These are phyloP conservation scores for Aphelinus certus DNA, from an alignment of 1,140 invertebrate genomes.

Conservation along the genomic window DNA sequence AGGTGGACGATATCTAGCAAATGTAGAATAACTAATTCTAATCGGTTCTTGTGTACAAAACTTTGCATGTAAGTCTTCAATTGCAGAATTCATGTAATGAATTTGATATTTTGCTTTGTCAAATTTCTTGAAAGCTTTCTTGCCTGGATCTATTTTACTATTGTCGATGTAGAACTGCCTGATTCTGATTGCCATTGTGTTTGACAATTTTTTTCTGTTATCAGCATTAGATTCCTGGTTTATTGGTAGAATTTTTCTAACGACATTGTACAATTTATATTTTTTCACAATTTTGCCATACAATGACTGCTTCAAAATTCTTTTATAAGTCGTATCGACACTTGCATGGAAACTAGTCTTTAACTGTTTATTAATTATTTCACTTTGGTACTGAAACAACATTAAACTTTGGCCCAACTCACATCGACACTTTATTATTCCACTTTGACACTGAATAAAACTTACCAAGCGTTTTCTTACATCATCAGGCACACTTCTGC, in stretches of 20 bases:
- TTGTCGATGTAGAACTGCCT: conserved; percentile 9
- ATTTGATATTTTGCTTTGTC: background rate
- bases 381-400: background rate
- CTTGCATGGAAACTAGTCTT: background rate
- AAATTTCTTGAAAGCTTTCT: background rate
- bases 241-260: too few species aligned
- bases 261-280: too few species aligned
- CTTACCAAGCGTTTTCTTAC: too few species aligned
- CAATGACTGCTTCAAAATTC: background rate
- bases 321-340: background rate
- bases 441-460: too few species aligned
- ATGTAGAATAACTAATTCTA: conserved; percentile 8
- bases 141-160: conserved; percentile 8
- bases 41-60: background rate
- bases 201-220: background rate
- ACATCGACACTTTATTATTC: too few species aligned
- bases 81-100: background rate
- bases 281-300: too few species aligned
- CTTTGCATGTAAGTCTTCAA: background rate
- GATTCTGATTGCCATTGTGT: background rate
- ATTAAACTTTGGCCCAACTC: background rate
- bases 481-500: too few species aligned
- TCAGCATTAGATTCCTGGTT: background rate
- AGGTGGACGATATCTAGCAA: background rate
- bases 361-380: background rate